Conservation (phyloP, 2,888 invertebrate genomes). For the Drosophila meridionalis region DNA sequence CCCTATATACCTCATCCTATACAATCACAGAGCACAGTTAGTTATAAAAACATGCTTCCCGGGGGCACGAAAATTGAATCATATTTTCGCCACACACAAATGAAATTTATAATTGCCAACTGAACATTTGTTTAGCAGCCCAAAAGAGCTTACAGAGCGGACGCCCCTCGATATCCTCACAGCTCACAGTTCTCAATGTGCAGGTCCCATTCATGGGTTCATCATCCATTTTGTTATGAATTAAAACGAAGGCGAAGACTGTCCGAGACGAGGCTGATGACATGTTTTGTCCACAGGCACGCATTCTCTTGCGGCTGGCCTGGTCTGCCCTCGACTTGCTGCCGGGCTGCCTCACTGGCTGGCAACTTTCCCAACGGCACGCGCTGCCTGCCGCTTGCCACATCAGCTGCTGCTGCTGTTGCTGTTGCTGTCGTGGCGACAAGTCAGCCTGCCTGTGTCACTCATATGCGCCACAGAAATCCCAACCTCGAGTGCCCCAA, state of each 20-base stretch:
- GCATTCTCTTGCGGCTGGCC: conserved; percentile 69
- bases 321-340: conserved; percentile 32
- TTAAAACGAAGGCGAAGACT: conserved; percentile 66
- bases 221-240: conserved; percentile 71
- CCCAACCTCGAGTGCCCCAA: conserved; percentile 49
- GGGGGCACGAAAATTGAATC: conserved; percentile 71
- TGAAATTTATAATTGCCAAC: conserved; percentile 80
- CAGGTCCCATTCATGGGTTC: conserved; percentile 68
- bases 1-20: conserved; percentile 3
- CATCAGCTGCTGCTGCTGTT: conserved; percentile 24
- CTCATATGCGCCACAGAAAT: conserved; percentile 79
- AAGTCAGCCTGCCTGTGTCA: conserved; percentile 76
- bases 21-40: conserved; percentile 22
- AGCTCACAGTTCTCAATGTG: conserved; percentile 22
- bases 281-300: conserved; percentile 81
- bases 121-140: conserved; percentile 57
- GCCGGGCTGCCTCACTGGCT: conserved; percentile 35
- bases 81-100: conserved; percentile 71
- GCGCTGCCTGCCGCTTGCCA: conserved; percentile 51
- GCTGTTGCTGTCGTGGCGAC: conserved; percentile 52
- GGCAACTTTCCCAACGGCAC: conserved; percentile 81
- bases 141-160: neutral
- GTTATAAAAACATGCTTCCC: conserved; percentile 31
- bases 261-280: conserved; percentile 73
- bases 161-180: neutral